Base-by-base conservation (phyloP, 2,113 vertebrate species). In the Chlamydotis undulata region DNA sequence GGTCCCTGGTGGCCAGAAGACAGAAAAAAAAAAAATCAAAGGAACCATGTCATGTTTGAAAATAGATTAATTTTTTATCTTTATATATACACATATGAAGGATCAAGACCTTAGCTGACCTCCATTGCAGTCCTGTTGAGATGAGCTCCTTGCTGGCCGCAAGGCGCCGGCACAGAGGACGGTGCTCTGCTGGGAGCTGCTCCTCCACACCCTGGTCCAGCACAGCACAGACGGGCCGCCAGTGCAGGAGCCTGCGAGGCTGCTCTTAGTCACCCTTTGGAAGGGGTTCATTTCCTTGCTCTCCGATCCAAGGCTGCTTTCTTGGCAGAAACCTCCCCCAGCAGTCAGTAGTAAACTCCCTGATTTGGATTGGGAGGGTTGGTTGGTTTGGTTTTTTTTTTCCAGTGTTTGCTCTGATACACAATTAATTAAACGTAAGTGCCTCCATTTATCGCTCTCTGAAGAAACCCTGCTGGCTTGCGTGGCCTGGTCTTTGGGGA, bases 351-450 rank as follows among this genome's bases (percentile, higher is more conserved):
- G 55, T 63, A 31, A 87, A 56, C 22, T 68, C 7, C 0, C 59
- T 33, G 83, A 73, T 77, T 37, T 49, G 68, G n/a, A 7, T 39
- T 61, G 61, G 47, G 55, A 83, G n/a, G 41, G 50, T 37, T 70
- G 50, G 67, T 73, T 63, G 56, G 59, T 19, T 89, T 85, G 91
- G 88, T 52, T 57, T 88, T 87, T 57, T 88, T 87, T 80, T 96
- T 95, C 96, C 96, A 89, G 31, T 63, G 79, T 87, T 88, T 96
- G 67, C 92, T 94, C 49, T 65, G 75, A 87, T 41, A 90, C 82
- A 96, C 93, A 96, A 95, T 94, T 96, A 91, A 96, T 73, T 87
- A 89, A 92, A 95, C 64, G 2, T 61, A 93, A 94, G 28, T 85
- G 39, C 61, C 81, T 91, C 49, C 31, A 26, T 90, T 91, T 93